A percentile compares a stretch with the other conserved stretches of the same genome.
phyloP scores from a whole-genome alignment of 2,888 invertebrate species.

The Blomia tropicalis region DNA sequence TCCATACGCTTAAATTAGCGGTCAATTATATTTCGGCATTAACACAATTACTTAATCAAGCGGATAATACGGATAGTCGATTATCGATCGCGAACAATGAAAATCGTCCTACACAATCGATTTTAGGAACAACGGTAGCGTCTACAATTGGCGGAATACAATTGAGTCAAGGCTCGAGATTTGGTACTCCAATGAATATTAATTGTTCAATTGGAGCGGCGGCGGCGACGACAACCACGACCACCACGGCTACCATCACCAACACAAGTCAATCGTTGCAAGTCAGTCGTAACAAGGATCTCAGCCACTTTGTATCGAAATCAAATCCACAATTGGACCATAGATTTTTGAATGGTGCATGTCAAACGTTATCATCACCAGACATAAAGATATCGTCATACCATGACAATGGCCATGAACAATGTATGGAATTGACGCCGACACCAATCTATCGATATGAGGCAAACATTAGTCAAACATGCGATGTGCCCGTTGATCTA shows the following conservation, averaged over 20 bases:
- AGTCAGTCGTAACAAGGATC: conserved; percentile 1
- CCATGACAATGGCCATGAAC: not conserved
- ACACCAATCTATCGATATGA: not conserved
- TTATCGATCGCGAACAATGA: not conserved
- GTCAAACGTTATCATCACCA: not conserved
- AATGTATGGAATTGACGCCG: too few relatives aligned
- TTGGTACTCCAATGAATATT: too few relatives aligned
- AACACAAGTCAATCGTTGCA: not conserved
- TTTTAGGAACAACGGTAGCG: too few relatives aligned
- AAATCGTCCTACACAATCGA: not conserved
- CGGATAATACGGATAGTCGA: not conserved
- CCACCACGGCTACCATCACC: too few relatives aligned
- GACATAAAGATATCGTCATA: not conserved
- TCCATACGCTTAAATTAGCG: conserved; percentile 66
- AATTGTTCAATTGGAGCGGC: not conserved
- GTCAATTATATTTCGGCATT: conserved; percentile 70
- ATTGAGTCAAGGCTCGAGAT: too few relatives aligned
- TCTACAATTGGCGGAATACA: too few relatives aligned
- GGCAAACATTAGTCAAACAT: not conserved
- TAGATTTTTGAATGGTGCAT: not conserved
- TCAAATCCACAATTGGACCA: not conserved
- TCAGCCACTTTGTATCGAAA: not conserved
- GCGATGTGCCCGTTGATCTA: not conserved
- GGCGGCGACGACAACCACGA: too few relatives aligned
- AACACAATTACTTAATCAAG: conserved; percentile 26